Percentiles rank a stretch among this genome's conserved stretches.
These are phyloP conservation scores for Chaetoderma sp. DNA, from an alignment of 2,888 invertebrate species.

Conservation along the genomic window DNA sequence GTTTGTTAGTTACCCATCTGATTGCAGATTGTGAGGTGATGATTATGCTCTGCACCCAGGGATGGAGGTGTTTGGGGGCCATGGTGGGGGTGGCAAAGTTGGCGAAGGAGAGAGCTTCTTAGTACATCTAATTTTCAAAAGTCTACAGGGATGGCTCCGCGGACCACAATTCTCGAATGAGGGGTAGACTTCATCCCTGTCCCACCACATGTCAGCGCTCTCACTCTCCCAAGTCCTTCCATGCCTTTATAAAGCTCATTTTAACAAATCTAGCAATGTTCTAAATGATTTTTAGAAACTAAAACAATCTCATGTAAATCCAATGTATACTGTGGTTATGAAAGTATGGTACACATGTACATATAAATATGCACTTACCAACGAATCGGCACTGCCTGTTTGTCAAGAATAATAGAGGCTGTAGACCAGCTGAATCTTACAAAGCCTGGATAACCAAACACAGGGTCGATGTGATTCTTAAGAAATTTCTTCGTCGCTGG, in stretches of 20 bases:
- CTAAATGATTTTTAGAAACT: no score
- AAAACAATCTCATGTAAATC: background rate
- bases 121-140: no score
- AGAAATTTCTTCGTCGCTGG: conserved; percentile 94
- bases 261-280: background rate
- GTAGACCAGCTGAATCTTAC: conserved; percentile 99
- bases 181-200: background rate
- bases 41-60: no score
- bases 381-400: conserved; percentile 73
- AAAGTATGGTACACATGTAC: background rate
- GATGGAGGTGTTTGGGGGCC: no score
- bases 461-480: conserved; percentile 81
- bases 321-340: no score
- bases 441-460: conserved; percentile 94
- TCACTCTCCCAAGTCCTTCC: background rate
- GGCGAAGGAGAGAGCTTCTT: no score
- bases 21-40: no score
- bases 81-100: no score
- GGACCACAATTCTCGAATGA: no score
- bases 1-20: no score
- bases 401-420: conserved; percentile 82
- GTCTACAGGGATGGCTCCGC: no score
- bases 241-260: background rate
- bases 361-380: conserved; percentile 60
- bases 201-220: background rate